Evolutionary conservation across 2,113 vertebrate genomes (phyloP).

Genomic region (Marmota flaviventris): DNA sequence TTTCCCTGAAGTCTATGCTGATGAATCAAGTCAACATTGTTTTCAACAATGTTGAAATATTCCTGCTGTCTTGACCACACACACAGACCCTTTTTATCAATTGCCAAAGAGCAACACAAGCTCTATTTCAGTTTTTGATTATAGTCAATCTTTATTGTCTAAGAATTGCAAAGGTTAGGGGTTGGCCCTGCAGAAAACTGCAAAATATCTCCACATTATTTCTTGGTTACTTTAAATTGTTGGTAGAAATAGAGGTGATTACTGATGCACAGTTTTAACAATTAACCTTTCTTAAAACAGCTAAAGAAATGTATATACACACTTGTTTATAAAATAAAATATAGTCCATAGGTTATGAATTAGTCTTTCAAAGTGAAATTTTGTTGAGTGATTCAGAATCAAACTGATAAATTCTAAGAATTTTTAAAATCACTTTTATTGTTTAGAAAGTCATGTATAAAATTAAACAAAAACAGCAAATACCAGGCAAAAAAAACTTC

Average conservation of each 20-base stretch:
- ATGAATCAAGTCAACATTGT: background rate
- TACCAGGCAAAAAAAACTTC: background rate
- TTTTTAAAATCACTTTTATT: background rate
- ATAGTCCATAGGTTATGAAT: background rate
- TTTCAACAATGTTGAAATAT: background rate
- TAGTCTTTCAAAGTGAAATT: conserved; percentile 8
- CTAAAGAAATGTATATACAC: background rate
- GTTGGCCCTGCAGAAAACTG: background rate
- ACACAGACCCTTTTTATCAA: background rate
- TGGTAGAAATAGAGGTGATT: background rate
- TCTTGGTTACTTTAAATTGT: background rate
- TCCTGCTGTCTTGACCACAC: background rate
- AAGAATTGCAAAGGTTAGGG: background rate
- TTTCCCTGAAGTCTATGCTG: background rate
- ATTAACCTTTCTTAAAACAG: background rate
- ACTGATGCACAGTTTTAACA: background rate
- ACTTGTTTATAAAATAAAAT: background rate
- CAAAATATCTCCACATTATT: background rate
- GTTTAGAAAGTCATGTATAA: background rate
- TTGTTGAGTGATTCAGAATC: background rate
- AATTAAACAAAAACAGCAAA: background rate
- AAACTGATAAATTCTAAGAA: background rate
- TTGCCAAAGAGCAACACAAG: background rate
- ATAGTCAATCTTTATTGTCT: background rate
- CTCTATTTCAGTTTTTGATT: background rate